Conservation (phyloP, 2,888 invertebrate genomes). For the Merodon equestris region DNA sequence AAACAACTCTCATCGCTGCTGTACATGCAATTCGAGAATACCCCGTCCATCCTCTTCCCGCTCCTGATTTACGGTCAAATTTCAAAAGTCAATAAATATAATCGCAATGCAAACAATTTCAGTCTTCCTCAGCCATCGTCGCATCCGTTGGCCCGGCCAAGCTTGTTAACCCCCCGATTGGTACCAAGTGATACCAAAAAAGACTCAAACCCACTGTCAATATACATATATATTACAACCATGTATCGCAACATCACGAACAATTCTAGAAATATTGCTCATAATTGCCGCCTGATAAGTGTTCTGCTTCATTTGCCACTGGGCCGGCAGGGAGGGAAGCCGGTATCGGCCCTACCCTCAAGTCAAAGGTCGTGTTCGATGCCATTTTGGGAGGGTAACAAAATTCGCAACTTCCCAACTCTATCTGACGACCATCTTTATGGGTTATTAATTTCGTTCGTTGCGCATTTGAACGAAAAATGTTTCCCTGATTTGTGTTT, state of each 20-base stretch:
- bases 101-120: slow-evolving; percentile 54
- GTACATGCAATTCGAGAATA: slow-evolving; percentile 16
- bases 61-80: slow-evolving; percentile 49
- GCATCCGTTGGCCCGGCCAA: background rate
- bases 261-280: slow-evolving; percentile 59
- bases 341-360: too few species aligned
- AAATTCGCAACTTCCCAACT: slow-evolving; percentile 29
- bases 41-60: background rate
- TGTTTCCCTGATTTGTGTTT: slow-evolving; percentile 51
- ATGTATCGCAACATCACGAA: slow-evolving; percentile 18
- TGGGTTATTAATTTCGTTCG: slow-evolving; percentile 65
- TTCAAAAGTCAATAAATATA: slow-evolving; percentile 59
- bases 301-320: slow-evolving; percentile 43
- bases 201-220: background rate
- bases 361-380: slow-evolving; percentile 16
- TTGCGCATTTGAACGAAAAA: slow-evolving; percentile 57
- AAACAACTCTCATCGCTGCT: slow-evolving; percentile 41
- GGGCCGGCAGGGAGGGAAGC: too few species aligned
- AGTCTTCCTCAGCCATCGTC: slow-evolving; percentile 4
- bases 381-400: slow-evolving; percentile 27
- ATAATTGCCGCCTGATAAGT: slow-evolving; percentile 64
- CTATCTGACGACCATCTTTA: slow-evolving; percentile 55
- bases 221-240: background rate
- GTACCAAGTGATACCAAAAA: slow-evolving; percentile 51
- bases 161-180: slow-evolving; percentile 36